Evolutionary conservation across 2,888 invertebrate species (phyloP).

Genomic region (Drosophila neutralis): DNA sequence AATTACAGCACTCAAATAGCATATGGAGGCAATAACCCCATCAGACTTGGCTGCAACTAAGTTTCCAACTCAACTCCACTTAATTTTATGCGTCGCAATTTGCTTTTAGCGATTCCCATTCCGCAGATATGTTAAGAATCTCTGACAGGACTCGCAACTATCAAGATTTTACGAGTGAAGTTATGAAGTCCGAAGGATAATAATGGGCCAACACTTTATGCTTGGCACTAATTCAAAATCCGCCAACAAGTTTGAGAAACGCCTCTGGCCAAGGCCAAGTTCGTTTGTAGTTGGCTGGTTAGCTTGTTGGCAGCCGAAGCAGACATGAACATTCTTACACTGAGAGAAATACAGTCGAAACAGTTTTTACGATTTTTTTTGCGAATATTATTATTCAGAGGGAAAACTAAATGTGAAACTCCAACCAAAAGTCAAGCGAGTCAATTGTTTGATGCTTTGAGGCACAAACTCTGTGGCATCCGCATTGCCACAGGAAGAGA

Average conservation of each 20-base stretch:
- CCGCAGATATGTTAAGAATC: constrained; percentile 12
- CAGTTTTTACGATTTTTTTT: constrained; percentile 51
- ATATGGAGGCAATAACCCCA: constrained; percentile 43
- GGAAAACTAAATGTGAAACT: constrained; percentile 57
- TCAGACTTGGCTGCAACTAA: constrained; percentile 20
- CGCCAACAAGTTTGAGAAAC: constrained; percentile 51
- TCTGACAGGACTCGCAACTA: constrained; percentile 34
- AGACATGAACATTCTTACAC: constrained; percentile 30
- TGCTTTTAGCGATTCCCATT: constrained; percentile 23
- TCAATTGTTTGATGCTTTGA: constrained; percentile 68
- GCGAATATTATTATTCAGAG: constrained; percentile 40
- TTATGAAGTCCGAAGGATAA: constrained; percentile 84
- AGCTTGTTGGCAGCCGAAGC: constrained; percentile 18
- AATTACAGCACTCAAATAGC: constrained; percentile 42
- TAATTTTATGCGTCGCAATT: constrained; percentile 56
- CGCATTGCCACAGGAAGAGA: constrained; percentile 21
- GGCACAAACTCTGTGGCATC: constrained; percentile 42
- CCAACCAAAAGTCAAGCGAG: constrained; percentile 59
- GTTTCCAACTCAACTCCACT: constrained; percentile 26
- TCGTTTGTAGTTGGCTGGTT: constrained; percentile 31
- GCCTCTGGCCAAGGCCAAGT: constrained; percentile 53
- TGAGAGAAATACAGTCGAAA: constrained; percentile 57
- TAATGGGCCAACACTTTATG: constrained; percentile 84
- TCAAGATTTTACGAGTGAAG: constrained; percentile 71
- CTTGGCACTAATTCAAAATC: constrained; percentile 82